These are phyloP conservation scores for Drosophila mauritiana DNA, from an alignment of 1,140 invertebrate genomes.

Conservation along the genomic window DNA sequence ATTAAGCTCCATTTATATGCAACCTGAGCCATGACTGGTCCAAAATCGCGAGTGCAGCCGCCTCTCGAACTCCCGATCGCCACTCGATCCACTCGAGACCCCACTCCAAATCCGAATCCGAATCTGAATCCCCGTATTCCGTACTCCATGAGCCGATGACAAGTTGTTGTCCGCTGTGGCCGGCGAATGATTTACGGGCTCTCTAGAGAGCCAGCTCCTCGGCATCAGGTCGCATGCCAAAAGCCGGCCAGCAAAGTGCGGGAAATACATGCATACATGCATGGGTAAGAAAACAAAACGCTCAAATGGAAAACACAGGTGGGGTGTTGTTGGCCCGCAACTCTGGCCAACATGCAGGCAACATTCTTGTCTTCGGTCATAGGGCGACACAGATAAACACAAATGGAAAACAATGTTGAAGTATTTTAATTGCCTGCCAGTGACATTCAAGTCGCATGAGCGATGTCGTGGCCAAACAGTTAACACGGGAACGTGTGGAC, in stretches of 20 bases:
- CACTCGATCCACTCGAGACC: conserved; percentile 44
- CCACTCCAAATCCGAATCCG: conserved; percentile 18
- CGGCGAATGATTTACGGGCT: conserved; percentile 76
- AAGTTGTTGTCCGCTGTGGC: conserved; percentile 82
- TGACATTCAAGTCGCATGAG: conserved; percentile 3
- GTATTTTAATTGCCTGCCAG: conserved; percentile 37
- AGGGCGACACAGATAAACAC: conserved; percentile 43
- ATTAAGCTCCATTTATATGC: conserved; percentile 84
- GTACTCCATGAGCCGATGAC: conserved; percentile 58
- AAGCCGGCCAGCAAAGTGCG: conserved; percentile 25
- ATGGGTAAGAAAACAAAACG: conserved; percentile 4
- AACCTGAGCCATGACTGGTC: conserved; percentile 77
- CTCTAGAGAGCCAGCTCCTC: conserved; percentile 29
- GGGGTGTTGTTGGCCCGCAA: conserved; percentile 8
- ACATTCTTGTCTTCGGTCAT: conserved; percentile 45
- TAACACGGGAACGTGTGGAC: background rate
- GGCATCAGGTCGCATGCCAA: conserved; percentile 55
- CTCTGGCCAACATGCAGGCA: conserved; percentile 32
- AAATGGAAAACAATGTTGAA: conserved; percentile 44
- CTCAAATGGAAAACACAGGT: conserved; percentile 26
- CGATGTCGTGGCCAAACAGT: background rate
- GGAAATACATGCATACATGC: background rate
- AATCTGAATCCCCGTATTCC: conserved; percentile 8
- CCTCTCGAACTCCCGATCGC: conserved; percentile 40
- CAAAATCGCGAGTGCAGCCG: conserved; percentile 57